Conservation (phyloP, 2,113 vertebrate species). For the Rhegmatorhina hoffmannsi region DNA sequence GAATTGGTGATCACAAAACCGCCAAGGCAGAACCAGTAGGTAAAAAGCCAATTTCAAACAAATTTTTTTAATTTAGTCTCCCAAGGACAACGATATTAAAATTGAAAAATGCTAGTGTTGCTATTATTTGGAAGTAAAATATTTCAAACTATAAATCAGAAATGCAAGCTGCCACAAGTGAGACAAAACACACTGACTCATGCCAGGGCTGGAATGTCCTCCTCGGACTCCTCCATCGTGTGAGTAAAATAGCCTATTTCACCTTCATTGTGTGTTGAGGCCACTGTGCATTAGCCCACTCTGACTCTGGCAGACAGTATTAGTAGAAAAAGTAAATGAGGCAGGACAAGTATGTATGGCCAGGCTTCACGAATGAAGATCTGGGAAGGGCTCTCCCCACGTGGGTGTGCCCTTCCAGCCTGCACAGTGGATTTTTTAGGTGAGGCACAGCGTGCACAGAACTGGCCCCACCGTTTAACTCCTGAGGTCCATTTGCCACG, state of each 20-base stretch:
- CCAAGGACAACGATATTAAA: not conserved
- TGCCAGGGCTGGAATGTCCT: not conserved
- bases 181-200: not conserved
- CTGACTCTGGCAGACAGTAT: not conserved
- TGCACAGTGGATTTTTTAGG: too few relatives aligned
- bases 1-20: not conserved
- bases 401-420: too few relatives aligned
- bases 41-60: not conserved
- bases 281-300: rapidly evolving
- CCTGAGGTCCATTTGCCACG: too few relatives aligned
- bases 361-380: too few relatives aligned
- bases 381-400: too few relatives aligned
- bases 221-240: not conserved
- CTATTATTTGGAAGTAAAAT: not conserved
- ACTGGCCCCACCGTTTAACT: too few relatives aligned
- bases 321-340: not conserved
- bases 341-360: not conserved
- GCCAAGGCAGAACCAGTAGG: not conserved
- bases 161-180: not conserved
- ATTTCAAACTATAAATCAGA: not conserved
- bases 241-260: not conserved
- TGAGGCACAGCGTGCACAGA: too few relatives aligned
- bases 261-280: not conserved
- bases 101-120: not conserved
- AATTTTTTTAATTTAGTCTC: not conserved